Evolutionary conservation across 2,888 invertebrate species (phyloP), one percentile per base, ranked within the genome.

Genomic region (Margaritifera margaritifera): DNA sequence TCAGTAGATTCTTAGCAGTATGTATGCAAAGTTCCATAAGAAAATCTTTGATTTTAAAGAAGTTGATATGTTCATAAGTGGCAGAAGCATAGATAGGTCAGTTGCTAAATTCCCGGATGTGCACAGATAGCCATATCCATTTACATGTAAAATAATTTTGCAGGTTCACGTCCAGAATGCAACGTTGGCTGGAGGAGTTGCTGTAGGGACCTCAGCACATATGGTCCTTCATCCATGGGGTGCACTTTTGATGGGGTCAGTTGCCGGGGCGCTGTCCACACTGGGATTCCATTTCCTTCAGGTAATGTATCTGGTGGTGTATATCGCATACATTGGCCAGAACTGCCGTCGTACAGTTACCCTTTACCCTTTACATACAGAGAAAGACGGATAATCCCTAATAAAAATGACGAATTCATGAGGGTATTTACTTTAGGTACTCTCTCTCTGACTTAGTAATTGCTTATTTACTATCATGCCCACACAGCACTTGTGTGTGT

Each of bases 121-220:
- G 31, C 6, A 31, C 31, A 8, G 31, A 31, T 31, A 31, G 5
- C 31, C 0, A 31, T 31, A 31, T 31, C 31, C 31, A 8, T 42
- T 15, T 15, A 42, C 42, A 42, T 15, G 15, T 42, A 11, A 42
- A 15, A 42, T 42, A 42, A 42, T 42, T 56, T n/a, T 71, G 52
- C 74, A 91, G 90, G 90, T 96, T 6, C 96, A 97, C 90, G 91
- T 97, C 63, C 97, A 97, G 91, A 97, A 97, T 91, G 94, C 97
- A 4, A 96, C 96, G 0, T 89, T 97, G 64, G 96, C 97, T 66
- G 96, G 97, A 27, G 97, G 96, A 4, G 97, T 97, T 25, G 97
- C 95, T 1, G 93, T 96, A 27, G 97, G 97, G 18, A 93, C 96
- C 0, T 92, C 94, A 15, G 95, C 93, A 11, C 90, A 96, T 90